A percentile compares a stretch with the other conserved stretches of the same genome.
Evolutionary conservation across 2,888 invertebrate species (phyloP).

Genomic region (Nebria brevicollis): DNA sequence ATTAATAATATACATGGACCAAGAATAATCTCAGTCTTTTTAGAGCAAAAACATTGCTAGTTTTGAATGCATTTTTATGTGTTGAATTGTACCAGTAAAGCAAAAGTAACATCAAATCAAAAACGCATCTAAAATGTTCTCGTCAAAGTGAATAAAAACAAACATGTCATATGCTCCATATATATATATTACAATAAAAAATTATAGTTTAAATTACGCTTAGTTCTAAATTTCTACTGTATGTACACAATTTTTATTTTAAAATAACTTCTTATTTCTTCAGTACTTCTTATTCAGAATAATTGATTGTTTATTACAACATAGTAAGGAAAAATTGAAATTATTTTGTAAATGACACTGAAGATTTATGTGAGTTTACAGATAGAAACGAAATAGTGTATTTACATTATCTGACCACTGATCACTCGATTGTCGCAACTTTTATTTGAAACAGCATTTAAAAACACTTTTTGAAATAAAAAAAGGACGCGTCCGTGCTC

Average conservation of each 20-base stretch:
- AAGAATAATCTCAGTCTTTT: slow-evolving; percentile 45
- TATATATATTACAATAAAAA: slow-evolving; percentile 47
- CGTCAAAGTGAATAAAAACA: slow-evolving; percentile 29
- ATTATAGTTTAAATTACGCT: slow-evolving; percentile 45
- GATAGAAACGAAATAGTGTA: not conserved
- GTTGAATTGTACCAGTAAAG: slow-evolving; percentile 22
- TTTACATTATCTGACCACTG: slow-evolving; percentile 1
- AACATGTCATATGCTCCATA: slow-evolving; percentile 36
- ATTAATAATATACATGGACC: slow-evolving; percentile 42
- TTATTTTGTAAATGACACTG: not conserved
- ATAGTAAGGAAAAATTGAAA: slow-evolving; percentile 1
- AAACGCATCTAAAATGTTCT: slow-evolving; percentile 19
- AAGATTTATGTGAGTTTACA: not conserved
- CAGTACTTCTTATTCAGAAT: slow-evolving; percentile 46
- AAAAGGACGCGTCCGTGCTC: not conserved
- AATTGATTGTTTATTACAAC: slow-evolving; percentile 39
- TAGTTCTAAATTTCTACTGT: slow-evolving; percentile 45
- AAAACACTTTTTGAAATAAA: not conserved
- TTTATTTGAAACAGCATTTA: not conserved
- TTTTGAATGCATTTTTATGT: slow-evolving; percentile 27
- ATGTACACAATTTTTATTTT: slow-evolving; percentile 47
- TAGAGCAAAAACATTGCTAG: slow-evolving; percentile 43
- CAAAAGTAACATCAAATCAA: slow-evolving; percentile 18
- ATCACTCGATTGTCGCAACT: not conserved
- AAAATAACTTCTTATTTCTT: slow-evolving; percentile 46